Evolutionary conservation across 2,888 invertebrate species (phyloP).

Genomic region (Schrankia costaestrigalis): DNA sequence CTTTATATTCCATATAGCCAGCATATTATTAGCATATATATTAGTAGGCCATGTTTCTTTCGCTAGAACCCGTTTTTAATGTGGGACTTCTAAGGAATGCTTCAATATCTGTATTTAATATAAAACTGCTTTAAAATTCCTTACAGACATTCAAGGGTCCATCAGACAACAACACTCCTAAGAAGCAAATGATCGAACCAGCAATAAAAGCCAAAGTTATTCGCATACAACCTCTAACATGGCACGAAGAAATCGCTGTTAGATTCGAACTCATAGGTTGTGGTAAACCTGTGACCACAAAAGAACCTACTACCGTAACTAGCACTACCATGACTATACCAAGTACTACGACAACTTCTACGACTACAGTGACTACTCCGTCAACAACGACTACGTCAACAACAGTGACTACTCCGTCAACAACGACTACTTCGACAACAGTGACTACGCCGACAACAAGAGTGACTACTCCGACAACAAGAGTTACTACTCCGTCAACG

Average conservation of each 20-base stretch:
- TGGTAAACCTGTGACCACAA: conserved; percentile 9
- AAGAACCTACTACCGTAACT: not conserved
- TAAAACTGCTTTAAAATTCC: not conserved
- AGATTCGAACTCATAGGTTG: conserved; percentile 89
- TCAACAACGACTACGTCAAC: not conserved
- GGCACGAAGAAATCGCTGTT: conserved; percentile 84
- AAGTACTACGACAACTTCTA: not conserved
- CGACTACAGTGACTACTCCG: not conserved
- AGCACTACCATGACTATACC: not conserved
- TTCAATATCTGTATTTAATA: not conserved
- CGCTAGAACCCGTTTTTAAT: too few relatives aligned
- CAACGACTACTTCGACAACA: not conserved
- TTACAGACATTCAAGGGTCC: conserved; percentile 86
- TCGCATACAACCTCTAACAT: conserved; percentile 86
- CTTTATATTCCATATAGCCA: too few relatives aligned
- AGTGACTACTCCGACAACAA: conserved; percentile 1
- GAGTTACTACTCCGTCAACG: not conserved
- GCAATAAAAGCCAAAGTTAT: conserved; percentile 88
- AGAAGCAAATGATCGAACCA: conserved; percentile 83
- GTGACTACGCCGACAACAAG: not conserved
- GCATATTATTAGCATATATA: too few relatives aligned
- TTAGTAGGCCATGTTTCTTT: too few relatives aligned
- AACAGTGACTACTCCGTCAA: not conserved
- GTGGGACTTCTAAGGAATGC: not conserved
- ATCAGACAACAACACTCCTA: conserved; percentile 78